Base-by-base conservation (phyloP, 2,888 invertebrate genomes). In the Chrysotoxum bicinctum region DNA sequence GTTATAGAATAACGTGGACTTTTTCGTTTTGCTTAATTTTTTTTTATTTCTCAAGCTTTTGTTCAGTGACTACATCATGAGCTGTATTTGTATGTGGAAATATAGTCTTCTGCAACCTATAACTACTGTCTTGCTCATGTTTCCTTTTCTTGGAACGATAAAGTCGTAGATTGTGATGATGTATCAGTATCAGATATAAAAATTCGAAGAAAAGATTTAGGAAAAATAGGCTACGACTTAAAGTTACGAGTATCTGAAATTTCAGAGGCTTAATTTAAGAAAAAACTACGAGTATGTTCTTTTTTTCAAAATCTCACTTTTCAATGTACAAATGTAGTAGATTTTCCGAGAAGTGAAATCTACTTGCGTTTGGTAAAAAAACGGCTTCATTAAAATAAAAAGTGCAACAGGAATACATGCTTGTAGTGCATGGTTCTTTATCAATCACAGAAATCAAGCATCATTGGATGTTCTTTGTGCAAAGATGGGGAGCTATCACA, bases 121-220 rank as follows among this genome's bases (percentile, higher is more conserved):
- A 19, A 21, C 45, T 19, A 21, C 45, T 43, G 58, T 10, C 21
- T 30, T 56, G 45, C 9, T 69, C 21, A 37, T 74, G 68, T 68
- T 80, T 54, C 62, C 26, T 35, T 68, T 80, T 80, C 68, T 69
- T 50, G 52, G 74, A 68, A 75, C 19, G 19, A 74, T 62, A 30
- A 35, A n/a, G 37, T 73, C 2, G 37, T 58, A 23, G 37, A 60
- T 21, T 37, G 14, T 50, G 50, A 50, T 50, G 23, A 50, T 50
- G 26, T 8, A n/a, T n/a, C n/a, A 26, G 7, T 26, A 26, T 26
- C 23, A 50, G 14, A 26, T n/a, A 14, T 8, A 8, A 23, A 16
- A 40, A 40, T 58, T n/a, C n/a, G 6, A 21, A 7, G 10, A 60
- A 23, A 37, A 37, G 3, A 45, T 45, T 21, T 14, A 5, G 2